Evolutionary conservation across 2,113 vertebrate species (phyloP).

Genomic region (Maccullochella peelii): DNA sequence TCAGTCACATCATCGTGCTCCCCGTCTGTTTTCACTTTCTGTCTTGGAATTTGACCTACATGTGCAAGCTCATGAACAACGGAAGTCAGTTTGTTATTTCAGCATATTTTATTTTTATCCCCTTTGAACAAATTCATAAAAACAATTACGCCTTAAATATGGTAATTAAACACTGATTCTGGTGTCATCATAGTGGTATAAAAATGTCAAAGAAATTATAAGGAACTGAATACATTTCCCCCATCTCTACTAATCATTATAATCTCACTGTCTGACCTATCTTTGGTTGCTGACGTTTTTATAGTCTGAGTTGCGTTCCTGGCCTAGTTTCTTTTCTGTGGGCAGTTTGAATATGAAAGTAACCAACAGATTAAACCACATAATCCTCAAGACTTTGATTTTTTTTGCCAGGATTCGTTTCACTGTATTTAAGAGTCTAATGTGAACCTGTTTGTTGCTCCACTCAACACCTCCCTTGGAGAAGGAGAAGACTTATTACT

Average conservation of each 20-base stretch:
- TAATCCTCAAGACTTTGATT: slow-evolving; percentile 49
- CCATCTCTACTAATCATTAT: not conserved
- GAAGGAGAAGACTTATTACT: not conserved
- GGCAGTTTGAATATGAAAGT: slow-evolving; percentile 54
- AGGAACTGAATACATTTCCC: slow-evolving; percentile 8
- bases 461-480: slow-evolving; percentile 1
- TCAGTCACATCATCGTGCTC: not conserved
- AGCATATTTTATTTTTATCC: not conserved
- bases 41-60: slow-evolving; percentile 31
- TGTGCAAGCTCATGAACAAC: not conserved
- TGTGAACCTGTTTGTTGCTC: slow-evolving; percentile 4
- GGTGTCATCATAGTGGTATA: not conserved
- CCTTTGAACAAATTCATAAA: not conserved
- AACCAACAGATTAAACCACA: slow-evolving; percentile 56
- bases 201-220: not conserved
- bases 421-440: slow-evolving; percentile 7
- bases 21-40: slow-evolving; percentile 6
- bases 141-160: not conserved
- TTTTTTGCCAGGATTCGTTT: slow-evolving; percentile 16
- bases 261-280: slow-evolving; percentile 31
- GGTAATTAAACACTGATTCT: not conserved
- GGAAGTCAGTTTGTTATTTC: not conserved
- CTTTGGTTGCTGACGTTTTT: slow-evolving; percentile 18
- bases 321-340: slow-evolving; percentile 45
- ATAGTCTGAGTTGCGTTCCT: slow-evolving; percentile 18